phyloP scores from a whole-genome alignment of 2,888 invertebrate species.

The Ellobium chinense region DNA sequence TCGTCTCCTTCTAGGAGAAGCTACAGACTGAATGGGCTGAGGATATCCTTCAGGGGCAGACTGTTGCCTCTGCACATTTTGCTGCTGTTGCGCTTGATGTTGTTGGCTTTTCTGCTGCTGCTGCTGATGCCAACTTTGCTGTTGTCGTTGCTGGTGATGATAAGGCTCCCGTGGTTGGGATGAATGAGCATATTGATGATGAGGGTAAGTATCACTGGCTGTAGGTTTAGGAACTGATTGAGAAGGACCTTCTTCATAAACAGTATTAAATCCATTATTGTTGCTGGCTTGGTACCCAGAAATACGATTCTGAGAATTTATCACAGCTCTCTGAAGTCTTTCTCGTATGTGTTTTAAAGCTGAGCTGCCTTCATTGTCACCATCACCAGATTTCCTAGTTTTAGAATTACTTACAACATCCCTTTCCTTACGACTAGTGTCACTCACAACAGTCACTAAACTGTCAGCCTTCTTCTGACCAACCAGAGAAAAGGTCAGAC shows the following conservation, averaged over 20 bases:
- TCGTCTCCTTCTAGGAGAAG: neutral
- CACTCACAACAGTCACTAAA: constrained; percentile 36
- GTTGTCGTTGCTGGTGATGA: neutral
- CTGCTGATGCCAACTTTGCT: neutral
- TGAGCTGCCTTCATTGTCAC: neutral
- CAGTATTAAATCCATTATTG: neutral
- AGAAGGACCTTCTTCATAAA: neutral
- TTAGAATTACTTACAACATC: neutral
- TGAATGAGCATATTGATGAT: neutral
- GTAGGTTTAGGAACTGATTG: neutral
- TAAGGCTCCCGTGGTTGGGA: neutral
- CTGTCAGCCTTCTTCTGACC: constrained; percentile 66
- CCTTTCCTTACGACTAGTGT: neutral
- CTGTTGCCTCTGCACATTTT: neutral
- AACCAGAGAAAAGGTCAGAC: constrained; percentile 63
- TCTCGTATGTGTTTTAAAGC: constrained; percentile 11
- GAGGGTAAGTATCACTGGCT: neutral
- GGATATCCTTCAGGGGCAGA: neutral
- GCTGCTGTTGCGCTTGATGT: neutral
- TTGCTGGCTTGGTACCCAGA: neutral
- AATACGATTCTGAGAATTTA: constrained; percentile 17
- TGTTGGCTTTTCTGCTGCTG: constrained; percentile 2
- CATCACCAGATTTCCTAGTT: neutral
- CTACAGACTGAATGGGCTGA: neutral
- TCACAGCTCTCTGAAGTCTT: constrained; percentile 7